A percentile compares a stretch with the other conserved stretches of the same genome.
Conservation (phyloP, 2,797 vertebrate genomes). For the Alauda arvensis region DNA sequence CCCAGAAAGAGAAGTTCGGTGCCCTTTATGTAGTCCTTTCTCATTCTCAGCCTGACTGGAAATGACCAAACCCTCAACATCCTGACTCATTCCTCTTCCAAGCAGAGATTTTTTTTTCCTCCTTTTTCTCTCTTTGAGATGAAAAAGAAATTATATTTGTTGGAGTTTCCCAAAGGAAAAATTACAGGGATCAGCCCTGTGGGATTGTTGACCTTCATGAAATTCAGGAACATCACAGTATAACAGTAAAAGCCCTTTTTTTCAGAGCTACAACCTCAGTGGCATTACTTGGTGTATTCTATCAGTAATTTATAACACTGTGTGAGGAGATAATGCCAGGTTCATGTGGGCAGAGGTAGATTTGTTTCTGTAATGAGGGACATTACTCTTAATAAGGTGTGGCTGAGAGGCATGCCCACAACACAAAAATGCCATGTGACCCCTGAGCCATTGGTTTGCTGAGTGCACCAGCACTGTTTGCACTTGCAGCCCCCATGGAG, state of each 20-base stretch:
- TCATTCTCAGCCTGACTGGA: background rate
- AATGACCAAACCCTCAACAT: background rate
- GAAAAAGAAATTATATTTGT: background rate
- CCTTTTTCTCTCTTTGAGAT: background rate
- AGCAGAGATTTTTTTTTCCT: background rate
- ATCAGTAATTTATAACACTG: background rate
- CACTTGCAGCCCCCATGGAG: background rate
- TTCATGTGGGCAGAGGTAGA: background rate
- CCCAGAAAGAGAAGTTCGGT: background rate
- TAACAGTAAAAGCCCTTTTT: background rate
- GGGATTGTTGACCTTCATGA: background rate
- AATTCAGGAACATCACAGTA: background rate
- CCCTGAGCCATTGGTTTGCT: background rate
- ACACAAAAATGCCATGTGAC: background rate
- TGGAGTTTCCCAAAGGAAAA: background rate
- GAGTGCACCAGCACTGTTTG: background rate
- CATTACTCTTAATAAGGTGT: background rate
- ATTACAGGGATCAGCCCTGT: background rate
- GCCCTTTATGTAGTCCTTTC: background rate
- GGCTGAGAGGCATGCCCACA: background rate
- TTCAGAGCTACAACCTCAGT: background rate
- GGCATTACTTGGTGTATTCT: background rate
- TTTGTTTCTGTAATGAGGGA: background rate
- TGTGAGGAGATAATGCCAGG: background rate
- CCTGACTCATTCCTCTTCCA: background rate